phyloP scores from a whole-genome alignment of 1,140 invertebrate genomes.

The Nasonia vitripennis region DNA sequence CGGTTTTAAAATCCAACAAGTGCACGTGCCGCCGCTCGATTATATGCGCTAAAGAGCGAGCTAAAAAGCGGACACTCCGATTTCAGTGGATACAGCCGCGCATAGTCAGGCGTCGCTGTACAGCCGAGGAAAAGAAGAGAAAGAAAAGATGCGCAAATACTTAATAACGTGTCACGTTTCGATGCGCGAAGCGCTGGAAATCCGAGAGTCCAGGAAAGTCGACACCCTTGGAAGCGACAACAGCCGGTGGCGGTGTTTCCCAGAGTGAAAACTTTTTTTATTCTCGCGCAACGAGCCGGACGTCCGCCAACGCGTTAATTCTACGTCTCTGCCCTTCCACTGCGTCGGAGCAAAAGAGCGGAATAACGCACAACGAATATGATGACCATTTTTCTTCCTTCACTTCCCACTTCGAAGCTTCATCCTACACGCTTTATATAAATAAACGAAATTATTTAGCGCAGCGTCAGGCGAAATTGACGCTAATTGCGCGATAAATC shows the following conservation, averaged over 20 bases:
- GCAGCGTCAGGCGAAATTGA: neutral
- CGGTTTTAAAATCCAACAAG: conserved; percentile 26
- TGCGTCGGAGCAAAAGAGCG: too few relatives aligned
- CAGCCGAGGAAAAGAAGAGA: neutral
- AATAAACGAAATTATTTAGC: too few relatives aligned
- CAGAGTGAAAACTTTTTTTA: conserved; percentile 6
- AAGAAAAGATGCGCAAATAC: neutral
- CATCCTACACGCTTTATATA: too few relatives aligned
- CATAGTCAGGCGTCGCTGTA: neutral
- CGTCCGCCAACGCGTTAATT: neutral
- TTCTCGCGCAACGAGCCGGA: neutral
- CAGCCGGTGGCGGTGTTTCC: neutral
- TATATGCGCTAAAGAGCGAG: conserved; percentile 5
- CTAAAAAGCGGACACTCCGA: neutral
- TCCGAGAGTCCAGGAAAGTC: conserved; percentile 20
- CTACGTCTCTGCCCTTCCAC: neutral
- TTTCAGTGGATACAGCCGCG: conserved; percentile 35
- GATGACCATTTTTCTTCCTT: too few relatives aligned
- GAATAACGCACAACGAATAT: too few relatives aligned
- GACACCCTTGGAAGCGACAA: conserved; percentile 17
- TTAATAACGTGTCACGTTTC: neutral
- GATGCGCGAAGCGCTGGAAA: conserved; percentile 18
- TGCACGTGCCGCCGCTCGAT: neutral
- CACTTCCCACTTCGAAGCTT: too few relatives aligned
- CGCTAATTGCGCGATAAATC: conserved; percentile 15